Evolutionary conservation across 2,888 invertebrate genomes (phyloP).

Genomic region (Nomada ferruginata): DNA sequence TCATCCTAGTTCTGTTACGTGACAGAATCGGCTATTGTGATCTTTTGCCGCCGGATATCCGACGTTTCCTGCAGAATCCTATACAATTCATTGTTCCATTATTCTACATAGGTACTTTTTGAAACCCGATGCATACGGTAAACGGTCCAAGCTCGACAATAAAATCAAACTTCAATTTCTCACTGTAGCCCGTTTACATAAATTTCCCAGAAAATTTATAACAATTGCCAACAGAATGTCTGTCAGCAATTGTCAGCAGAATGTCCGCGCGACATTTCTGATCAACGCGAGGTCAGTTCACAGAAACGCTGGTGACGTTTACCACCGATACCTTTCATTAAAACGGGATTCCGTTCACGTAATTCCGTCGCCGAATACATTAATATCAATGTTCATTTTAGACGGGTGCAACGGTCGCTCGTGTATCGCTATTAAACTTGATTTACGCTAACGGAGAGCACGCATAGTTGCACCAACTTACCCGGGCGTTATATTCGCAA

Average conservation of each 20-base stretch:
- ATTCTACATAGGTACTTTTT: conserved; percentile 44
- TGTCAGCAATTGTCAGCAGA: background rate
- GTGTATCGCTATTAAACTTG: conserved; percentile 39
- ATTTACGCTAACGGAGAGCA: conserved; percentile 37
- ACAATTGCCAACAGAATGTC: background rate
- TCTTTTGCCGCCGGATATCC: conserved; percentile 66
- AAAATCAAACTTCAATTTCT: background rate
- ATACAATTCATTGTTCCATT: conserved; percentile 56
- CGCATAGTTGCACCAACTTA: conserved; percentile 38
- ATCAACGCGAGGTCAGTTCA: background rate
- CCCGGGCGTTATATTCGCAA: conserved; percentile 15
- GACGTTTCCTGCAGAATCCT: conserved; percentile 57
- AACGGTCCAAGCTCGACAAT: conserved; percentile 23
- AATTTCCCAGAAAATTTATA: background rate
- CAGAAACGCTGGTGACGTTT: conserved; percentile 34
- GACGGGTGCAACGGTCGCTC: conserved; percentile 26
- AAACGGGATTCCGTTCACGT: conserved; percentile 28
- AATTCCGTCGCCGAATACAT: conserved; percentile 42
- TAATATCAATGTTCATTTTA: conserved; percentile 50
- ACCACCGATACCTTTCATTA: conserved; percentile 22
- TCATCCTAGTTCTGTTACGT: conserved; percentile 24
- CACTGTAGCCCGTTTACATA: background rate
- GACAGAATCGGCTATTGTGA: conserved; percentile 38
- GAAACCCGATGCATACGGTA: conserved; percentile 25
- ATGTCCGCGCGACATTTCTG: background rate